Percentiles rank a stretch among this genome's conserved stretches.
phyloP scores from a whole-genome alignment of 2,113 vertebrate genomes.

The Neopipo cinnamomea region DNA sequence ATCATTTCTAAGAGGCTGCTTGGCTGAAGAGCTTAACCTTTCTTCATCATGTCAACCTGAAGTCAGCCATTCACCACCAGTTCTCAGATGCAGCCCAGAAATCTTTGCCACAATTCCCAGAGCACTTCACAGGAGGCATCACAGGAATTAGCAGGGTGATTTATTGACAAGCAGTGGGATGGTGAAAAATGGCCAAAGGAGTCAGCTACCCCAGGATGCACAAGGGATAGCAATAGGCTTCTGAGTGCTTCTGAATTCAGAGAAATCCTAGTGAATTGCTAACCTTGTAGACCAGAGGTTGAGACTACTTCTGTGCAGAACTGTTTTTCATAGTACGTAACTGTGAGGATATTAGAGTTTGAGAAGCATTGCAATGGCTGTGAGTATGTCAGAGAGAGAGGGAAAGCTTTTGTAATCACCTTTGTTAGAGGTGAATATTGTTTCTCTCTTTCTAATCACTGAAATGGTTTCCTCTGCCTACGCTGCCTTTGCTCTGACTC shows the following conservation, averaged over 20 bases:
- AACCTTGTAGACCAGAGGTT: not conserved
- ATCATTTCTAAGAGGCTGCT: slow-evolving; percentile 60
- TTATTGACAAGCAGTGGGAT: slow-evolving; percentile 6
- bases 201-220: not conserved
- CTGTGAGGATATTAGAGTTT: not conserved
- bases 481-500: not conserved
- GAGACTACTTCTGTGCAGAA: not conserved
- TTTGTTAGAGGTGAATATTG: not conserved
- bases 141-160: slow-evolving; percentile 39
- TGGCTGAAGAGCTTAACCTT: slow-evolving; percentile 59
- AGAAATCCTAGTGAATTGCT: not conserved
- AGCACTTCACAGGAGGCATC: slow-evolving; percentile 38
- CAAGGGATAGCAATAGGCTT: not conserved
- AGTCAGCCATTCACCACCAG: slow-evolving; percentile 19
- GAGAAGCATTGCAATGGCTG: not conserved
- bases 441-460: not conserved
- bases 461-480: not conserved
- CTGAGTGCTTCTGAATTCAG: not conserved
- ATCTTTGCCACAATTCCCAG: slow-evolving; percentile 54
- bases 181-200: slow-evolving; percentile 29
- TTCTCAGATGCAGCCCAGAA: slow-evolving; percentile 24
- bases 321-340: not conserved
- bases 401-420: not conserved
- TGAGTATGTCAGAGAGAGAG: not conserved
- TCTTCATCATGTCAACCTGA: slow-evolving; percentile 55